Evolutionary conservation across 2,113 vertebrate species (phyloP).

Genomic region (Labeo catla): DNA sequence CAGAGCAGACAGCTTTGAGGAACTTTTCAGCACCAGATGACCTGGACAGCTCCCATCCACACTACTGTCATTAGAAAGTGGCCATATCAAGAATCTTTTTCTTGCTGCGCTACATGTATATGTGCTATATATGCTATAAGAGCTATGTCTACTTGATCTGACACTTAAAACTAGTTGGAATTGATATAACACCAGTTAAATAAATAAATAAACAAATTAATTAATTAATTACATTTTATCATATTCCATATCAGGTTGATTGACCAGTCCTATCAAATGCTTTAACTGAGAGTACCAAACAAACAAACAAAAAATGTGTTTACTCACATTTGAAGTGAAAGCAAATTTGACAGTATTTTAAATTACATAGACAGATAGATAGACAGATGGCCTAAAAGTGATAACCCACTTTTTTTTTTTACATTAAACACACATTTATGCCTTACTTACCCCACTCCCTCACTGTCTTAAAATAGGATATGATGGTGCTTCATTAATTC

Average conservation of each 20-base stretch:
- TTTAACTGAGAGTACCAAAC: not conserved
- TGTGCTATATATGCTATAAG: too few species aligned
- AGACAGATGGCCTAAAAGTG: too few species aligned
- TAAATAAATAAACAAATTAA: too few species aligned
- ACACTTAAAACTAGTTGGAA: not conserved
- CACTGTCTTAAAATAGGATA: not conserved
- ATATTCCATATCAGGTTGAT: not conserved
- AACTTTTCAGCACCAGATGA: conserved; percentile 52
- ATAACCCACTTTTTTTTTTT: too few species aligned
- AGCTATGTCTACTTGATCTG: not conserved
- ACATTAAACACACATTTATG: too few species aligned
- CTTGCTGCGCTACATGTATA: not conserved
- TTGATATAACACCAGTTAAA: not conserved
- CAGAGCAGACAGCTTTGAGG: conserved; percentile 14
- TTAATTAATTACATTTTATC: too few species aligned
- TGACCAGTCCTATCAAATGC: not conserved
- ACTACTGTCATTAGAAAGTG: not conserved
- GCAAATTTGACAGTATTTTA: not conserved
- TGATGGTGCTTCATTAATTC: not conserved
- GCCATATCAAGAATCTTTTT: not conserved
- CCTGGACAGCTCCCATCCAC: conserved; percentile 32
- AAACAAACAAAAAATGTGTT: not conserved
- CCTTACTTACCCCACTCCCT: too few species aligned
- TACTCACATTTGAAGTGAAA: not conserved
- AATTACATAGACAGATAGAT: not conserved